Base-by-base conservation (phyloP, 2,888 invertebrate species). In the Epinotia ramella region DNA sequence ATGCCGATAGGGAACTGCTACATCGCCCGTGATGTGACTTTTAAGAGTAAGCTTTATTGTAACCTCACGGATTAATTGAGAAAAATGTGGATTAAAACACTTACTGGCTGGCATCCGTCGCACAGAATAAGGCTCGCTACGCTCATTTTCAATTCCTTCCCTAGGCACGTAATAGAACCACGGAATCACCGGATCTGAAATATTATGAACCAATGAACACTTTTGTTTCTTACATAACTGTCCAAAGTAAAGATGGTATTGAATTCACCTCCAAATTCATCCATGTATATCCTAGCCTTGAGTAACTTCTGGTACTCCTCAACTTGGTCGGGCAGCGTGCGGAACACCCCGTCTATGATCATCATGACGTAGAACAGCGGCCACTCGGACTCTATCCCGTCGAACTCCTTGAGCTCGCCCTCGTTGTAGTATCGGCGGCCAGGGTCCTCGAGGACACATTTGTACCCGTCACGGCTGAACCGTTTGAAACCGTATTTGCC, bases 301-400 rank as follows among this genome's bases (percentile, higher is more conserved):
- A 99, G 91, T 78, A 98, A 94, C 80, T 96, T 96, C 90, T 98
- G 98, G 90, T 98, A 99, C 86, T 98, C 97, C 78, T 98, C 97
- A n/a, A 98, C 97, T 94, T 99, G 98, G 71, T 98, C 97, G 3
- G 97, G 97, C 79, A 98, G 93, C 20, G 97, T 96, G 84, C 97
- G 97, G 87, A 98, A 98, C 67, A 98, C 97, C 12, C 99, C 99
- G 89, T 99, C 99, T 81, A 99, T 98, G 66, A 99, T 97, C 97
- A 99, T 97, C 88, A 97, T 97, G 62, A 99, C 97, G 86, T 97
- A 98, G 91, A 99, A 99, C 68, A 99, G 90, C 0, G 99, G 99
- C 99, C 99, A 99, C 89, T 99, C 99, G 80, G 98, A 98, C 93
- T 99, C 99, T 16, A 99, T 96, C 62, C 97, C 97, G 86, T 99